Evolutionary conservation across 2,888 invertebrate genomes (phyloP), one percentile per base, ranked within the genome.

Genomic region (Epinotia ramella): DNA sequence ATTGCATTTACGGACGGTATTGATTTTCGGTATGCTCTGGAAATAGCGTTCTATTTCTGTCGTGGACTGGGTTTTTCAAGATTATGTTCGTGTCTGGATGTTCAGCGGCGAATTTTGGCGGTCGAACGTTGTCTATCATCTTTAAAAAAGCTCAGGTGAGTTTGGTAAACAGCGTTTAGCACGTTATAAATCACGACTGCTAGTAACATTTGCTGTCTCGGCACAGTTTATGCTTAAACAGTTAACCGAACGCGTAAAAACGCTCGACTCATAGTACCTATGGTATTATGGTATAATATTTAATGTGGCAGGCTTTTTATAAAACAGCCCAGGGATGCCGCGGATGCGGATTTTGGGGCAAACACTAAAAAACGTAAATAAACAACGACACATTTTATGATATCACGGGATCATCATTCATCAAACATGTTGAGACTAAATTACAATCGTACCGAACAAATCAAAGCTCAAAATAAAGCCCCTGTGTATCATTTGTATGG

Each of bases 71-170:
- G 63, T 76, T 76, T 46, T 72, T 77, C 73, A 74, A 66, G 13
- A 87, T 83, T 79, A 93, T 93, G 94, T 84, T 93, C 80, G 88
- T 90, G 81, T 89, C 92, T 44, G 81, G 87, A 28, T 83, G 86
- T 18, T 84, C 88, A 9, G 81, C 89, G 62, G 84, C 88, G 56
- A 90, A 86, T 79, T 80, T 91, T 78, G 87, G 86, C 63, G 87
- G 87, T 60, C 88, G 90, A 77, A 87, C 94, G 16, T 78, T 93
- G 81, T 88, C 93, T 5, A 88, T 89, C 49, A 89, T 92, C 84
- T 91, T 93, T 81, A 87, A 91, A 81, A 89, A 88, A 79, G 86
- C 86, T 77, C 86, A 81, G 72, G 87, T 87, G 77, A 69, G 73
- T 77, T 33, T 65, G 59, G 33, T 28, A 64, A 59, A 69, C 28